A percentile compares a stretch with the other conserved stretches of the same genome.
phyloP scores from a whole-genome alignment of 2,888 invertebrate genomes.

The Leucozona laternaria region DNA sequence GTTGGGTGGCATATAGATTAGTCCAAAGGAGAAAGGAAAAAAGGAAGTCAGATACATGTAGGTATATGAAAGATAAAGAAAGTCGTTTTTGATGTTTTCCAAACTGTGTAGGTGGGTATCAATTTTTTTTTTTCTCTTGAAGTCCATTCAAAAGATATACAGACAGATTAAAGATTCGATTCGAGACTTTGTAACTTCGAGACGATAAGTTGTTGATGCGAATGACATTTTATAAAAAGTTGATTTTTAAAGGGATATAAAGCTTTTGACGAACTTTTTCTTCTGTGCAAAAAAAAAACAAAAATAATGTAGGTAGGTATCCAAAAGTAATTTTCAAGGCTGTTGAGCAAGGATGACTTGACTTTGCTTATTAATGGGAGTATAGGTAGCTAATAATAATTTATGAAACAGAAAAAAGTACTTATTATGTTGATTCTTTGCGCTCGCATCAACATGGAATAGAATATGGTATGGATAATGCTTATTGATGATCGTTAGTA shows the following conservation, averaged over 20 bases:
- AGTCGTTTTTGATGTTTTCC: conserved; percentile 27
- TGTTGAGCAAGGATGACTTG: neutral
- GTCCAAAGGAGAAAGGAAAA: neutral
- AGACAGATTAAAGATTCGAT: conserved; percentile 45
- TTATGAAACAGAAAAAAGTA: neutral
- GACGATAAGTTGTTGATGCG: neutral
- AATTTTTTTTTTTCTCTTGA: neutral
- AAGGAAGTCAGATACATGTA: neutral
- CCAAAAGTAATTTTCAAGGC: neutral
- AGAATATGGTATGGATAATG: too few relatives aligned
- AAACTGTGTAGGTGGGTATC: too few relatives aligned
- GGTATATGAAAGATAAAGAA: conserved; percentile 6
- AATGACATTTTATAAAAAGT: neutral
- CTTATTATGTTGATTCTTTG: neutral
- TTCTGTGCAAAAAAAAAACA: too few relatives aligned
- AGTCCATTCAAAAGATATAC: neutral
- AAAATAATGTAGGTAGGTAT: too few relatives aligned
- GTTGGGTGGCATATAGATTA: neutral
- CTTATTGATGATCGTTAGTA: too few relatives aligned
- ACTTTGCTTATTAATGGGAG: too few relatives aligned
- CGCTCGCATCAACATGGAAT: too few relatives aligned
- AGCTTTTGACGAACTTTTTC: neutral
- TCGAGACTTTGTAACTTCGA: conserved; percentile 2
- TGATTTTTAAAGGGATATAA: neutral
- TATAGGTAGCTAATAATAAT: neutral